Evolutionary conservation across 2,113 vertebrate species (phyloP).

Genomic region (Tonatia bakeri): DNA sequence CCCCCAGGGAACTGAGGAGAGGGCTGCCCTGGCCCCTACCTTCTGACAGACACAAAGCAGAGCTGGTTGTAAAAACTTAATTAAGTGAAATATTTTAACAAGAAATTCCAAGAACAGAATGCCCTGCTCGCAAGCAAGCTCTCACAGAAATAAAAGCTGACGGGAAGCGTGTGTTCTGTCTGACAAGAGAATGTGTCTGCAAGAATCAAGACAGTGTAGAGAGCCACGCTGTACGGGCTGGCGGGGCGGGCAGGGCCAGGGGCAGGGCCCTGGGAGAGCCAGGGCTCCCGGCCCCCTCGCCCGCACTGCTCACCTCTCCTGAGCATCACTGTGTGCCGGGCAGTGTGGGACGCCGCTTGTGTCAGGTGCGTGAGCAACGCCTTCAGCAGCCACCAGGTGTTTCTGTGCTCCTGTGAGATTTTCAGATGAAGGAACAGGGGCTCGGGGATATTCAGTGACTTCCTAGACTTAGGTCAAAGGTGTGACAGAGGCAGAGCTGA

Average conservation of each 20-base stretch:
- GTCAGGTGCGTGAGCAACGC: too few relatives aligned
- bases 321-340: neutral
- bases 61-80: conserved; percentile 84
- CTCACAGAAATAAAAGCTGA: conserved; percentile 78
- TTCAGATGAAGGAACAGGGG: neutral
- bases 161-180: conserved; percentile 77
- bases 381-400: neutral
- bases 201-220: neutral
- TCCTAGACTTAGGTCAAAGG: neutral
- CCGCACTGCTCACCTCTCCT: neutral
- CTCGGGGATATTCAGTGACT: neutral
- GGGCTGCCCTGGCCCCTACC: conserved; percentile 69
- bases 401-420: neutral
- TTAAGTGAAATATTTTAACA: conserved; percentile 83
- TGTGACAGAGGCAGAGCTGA: neutral
- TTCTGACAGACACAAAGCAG: conserved; percentile 81
- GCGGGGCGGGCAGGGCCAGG: fast-evolving
- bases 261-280: neutral
- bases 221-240: neutral
- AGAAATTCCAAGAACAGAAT: conserved; percentile 83
- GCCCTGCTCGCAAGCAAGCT: conserved; percentile 75
- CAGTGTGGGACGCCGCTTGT: fast-evolving
- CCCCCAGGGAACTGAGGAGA: conserved; percentile 68
- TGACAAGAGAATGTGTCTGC: conserved; percentile 68
- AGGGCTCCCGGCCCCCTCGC: neutral